These are phyloP conservation scores for Lanius ludovicianus DNA, from an alignment of 2,113 vertebrate species.

Conservation along the genomic window DNA sequence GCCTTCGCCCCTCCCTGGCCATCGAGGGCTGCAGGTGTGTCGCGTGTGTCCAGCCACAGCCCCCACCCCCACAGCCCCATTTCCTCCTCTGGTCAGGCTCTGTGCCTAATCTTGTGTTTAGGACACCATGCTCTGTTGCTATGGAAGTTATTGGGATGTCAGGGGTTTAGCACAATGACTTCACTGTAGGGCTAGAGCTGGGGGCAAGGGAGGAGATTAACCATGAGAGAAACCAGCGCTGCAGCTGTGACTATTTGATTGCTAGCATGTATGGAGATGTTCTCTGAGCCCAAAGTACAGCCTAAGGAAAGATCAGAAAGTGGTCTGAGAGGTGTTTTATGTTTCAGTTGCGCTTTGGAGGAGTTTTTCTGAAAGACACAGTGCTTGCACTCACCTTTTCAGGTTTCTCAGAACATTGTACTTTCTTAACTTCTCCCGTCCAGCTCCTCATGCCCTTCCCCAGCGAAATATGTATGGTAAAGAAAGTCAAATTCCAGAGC, in stretches of 20 bases:
- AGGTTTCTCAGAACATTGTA: not conserved
- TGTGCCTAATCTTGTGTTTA: slow-evolving; percentile 54
- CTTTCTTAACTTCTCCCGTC: not conserved
- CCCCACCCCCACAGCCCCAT: not conserved
- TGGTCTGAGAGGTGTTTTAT: not conserved
- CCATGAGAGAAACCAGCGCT: not conserved
- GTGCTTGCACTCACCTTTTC: not conserved
- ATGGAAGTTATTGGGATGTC: slow-evolving; percentile 52
- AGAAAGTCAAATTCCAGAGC: not conserved
- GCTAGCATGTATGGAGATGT: not conserved
- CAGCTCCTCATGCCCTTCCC: not conserved
- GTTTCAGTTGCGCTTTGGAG: not conserved
- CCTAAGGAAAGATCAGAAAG: not conserved
- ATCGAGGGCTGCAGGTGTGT: not conserved
- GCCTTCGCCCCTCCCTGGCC: not conserved
- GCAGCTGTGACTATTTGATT: not conserved
- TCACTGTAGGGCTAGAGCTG: not conserved
- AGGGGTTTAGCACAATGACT: slow-evolving; percentile 14
- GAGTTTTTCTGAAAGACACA: not conserved
- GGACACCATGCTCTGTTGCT: slow-evolving; percentile 44
- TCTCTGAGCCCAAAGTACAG: not conserved
- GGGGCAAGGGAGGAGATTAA: slow-evolving; percentile 7
- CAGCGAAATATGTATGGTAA: not conserved
- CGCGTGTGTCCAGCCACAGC: not conserved
- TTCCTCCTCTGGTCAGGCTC: slow-evolving; percentile 11